Base-by-base conservation (phyloP, 2,797 vertebrate genomes). In the Pygocentrus nattereri region DNA sequence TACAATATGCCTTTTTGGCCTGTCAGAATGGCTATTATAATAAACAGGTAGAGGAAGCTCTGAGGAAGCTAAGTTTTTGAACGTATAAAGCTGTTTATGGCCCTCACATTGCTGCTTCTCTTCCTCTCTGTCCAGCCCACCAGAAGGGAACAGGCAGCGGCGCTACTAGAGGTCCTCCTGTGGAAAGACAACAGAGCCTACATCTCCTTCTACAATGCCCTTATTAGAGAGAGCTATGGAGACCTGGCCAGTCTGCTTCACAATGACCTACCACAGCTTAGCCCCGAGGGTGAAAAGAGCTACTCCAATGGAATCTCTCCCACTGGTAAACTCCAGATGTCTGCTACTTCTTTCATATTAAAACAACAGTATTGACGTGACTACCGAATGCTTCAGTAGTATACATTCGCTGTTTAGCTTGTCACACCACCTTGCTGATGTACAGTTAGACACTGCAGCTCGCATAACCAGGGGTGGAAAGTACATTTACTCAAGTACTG, bases 181-280 rank as follows among this genome's bases (percentile, higher is more conserved):
- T 88, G 76, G 58, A 99, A 98, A 90, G 96, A 96, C 91, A 97
- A 97, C 89, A 85, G 86, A 59, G 91, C 96, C 11, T 98, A 96
- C 77, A 92, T 97, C 88, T 99, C 98, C 6, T 98, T 99, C 91
- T 99, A 98, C 90, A 99, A 99, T 41, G 96, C 97, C 23, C 88
- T 99, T 2, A 88, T 97, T 58, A 95, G 94, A 0, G 97, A 99
- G 88, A 92, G 94, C 0, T 99, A 99, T 72, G 89, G 93, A 78
- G 97, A 99, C 89, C 93, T 99, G 85, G 97, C 98, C 72, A 91
- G 71, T 0, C 92, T 97, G 85, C 96, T 99, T 16, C 93, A 95
- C 5, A 87, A 86, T 0, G 93, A 91, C 64, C 90, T 98, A 79
- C 97, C 97, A 4, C 65, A 84, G 0, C 2, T 91, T 38, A 93